Evolutionary conservation across 1,140 invertebrate genomes (phyloP), one percentile per base, ranked within the genome.

Genomic region (Eupristina koningsbergeri): DNA sequence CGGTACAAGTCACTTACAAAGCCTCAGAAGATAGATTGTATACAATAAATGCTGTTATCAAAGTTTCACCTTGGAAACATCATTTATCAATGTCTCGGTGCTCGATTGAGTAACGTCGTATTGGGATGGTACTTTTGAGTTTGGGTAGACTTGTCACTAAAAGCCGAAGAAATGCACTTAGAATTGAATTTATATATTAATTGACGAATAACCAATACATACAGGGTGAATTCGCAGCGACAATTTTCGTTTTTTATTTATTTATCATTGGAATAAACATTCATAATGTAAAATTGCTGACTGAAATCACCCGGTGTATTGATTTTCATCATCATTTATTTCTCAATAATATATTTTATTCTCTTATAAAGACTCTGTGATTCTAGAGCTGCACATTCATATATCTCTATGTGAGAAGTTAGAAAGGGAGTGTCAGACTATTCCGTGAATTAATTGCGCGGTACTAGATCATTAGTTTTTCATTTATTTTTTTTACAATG

Each of bases 161-260:
- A 78, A 89, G 85, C 86, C 88, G 86, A 91, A 90, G 88, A 91
- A 89, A 91, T 90, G 84, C 87, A 88, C 88, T 88, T 86, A 86
- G 87, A 89, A 89, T 92, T 89, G 88, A 91, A 90, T 90, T 89
- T 89, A 78, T 61, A 71, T 71, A 61, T 89, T 92, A 92, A 92
- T 92, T 92, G 91, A 92, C 91, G 88, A 88, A 91, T 91, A 92
- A 92, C 87, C 89, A 89, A 91, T 89, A 90, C 87, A 87, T 89
- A 88, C 87, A 89, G 87, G 88, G 88, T 88, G 89, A 89, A 85
- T 88, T 88, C 81, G 80, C 74, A 88, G 88, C 88, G 89, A 61
- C 89, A 88, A 92, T 67, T 5, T 67, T 50, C 61, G 15, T 76
- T 31, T 53, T 22, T 50, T 67, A 53, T 31, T 34, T 58, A 69